Conservation (phyloP, 2,888 invertebrate genomes). For the Lycia hirtaria region DNA sequence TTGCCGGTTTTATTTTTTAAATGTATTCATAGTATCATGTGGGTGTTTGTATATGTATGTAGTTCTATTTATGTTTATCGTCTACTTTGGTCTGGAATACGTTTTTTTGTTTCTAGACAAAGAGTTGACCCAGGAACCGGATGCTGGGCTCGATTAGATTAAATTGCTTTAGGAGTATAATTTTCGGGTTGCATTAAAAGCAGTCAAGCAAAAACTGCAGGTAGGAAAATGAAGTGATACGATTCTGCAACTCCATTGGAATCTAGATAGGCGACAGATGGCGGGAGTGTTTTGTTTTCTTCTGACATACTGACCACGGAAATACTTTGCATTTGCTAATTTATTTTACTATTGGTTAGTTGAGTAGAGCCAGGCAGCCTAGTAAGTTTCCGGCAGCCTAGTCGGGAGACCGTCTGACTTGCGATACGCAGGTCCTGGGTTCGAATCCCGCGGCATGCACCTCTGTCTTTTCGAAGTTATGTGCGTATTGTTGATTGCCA, state of each 20-base stretch:
- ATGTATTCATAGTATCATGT: too few species aligned
- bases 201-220: not conserved
- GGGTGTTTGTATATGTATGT: not conserved
- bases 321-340: not conserved
- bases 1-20: too few species aligned
- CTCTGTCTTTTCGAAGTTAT: too few species aligned
- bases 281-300: not conserved
- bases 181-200: not conserved
- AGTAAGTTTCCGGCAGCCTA: too few species aligned
- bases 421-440: too few species aligned
- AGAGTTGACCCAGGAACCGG: not conserved
- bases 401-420: too few species aligned
- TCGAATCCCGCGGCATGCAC: too few species aligned
- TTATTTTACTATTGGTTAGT: too few species aligned
- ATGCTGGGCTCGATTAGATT: not conserved
- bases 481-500: too few species aligned
- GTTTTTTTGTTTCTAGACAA: conserved; percentile 2
- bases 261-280: too few species aligned
- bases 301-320: not conserved
- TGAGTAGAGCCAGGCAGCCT: too few species aligned
- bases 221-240: too few species aligned
- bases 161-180: not conserved
- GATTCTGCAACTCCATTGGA: not conserved
- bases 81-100: conserved; percentile 3
- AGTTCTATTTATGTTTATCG: not conserved